A percentile compares a stretch with the other conserved stretches of the same genome.
Evolutionary conservation across 2,888 invertebrate genomes (phyloP).

Genomic region (Xylota sylvarum): DNA sequence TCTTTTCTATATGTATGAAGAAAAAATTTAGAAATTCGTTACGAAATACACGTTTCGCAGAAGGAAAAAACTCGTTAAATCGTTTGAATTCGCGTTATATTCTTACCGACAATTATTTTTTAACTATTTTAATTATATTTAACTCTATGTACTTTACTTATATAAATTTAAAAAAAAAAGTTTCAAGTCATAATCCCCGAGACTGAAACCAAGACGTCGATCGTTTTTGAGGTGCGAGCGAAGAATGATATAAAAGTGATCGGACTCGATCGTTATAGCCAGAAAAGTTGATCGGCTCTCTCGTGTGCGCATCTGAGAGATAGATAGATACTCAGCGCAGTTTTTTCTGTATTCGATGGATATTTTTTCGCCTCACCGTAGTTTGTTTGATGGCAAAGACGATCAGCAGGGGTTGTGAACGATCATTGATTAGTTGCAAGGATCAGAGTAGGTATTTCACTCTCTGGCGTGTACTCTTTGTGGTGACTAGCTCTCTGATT

Average conservation of each 20-base stretch:
- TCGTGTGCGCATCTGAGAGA: conserved; percentile 41
- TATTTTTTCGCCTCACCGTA: conserved; percentile 70
- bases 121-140: conserved; percentile 77
- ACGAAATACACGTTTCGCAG: conserved; percentile 79
- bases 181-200: conserved; percentile 86
- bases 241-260: conserved; percentile 88
- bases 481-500: conserved; percentile 38
- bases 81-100: conserved; percentile 60
- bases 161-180: conserved; percentile 82
- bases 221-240: conserved; percentile 96
- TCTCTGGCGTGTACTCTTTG: conserved; percentile 4
- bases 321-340: conserved; percentile 19
- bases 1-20: conserved; percentile 80
- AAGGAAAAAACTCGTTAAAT: conserved; percentile 78
- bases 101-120: conserved; percentile 78
- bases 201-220: conserved; percentile 92
- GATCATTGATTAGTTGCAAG: conserved; percentile 52
- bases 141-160: conserved; percentile 77
- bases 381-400: conserved; percentile 10
- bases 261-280: conserved; percentile 83
- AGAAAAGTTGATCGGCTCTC: conserved; percentile 63
- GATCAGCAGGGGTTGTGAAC: conserved; percentile 59
- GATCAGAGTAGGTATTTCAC: conserved; percentile 43
- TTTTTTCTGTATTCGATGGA: conserved; percentile 49
- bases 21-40: conserved; percentile 79